Evolutionary conservation across 2,888 invertebrate species (phyloP).

Genomic region (Prosopocoilus inquinatus): DNA sequence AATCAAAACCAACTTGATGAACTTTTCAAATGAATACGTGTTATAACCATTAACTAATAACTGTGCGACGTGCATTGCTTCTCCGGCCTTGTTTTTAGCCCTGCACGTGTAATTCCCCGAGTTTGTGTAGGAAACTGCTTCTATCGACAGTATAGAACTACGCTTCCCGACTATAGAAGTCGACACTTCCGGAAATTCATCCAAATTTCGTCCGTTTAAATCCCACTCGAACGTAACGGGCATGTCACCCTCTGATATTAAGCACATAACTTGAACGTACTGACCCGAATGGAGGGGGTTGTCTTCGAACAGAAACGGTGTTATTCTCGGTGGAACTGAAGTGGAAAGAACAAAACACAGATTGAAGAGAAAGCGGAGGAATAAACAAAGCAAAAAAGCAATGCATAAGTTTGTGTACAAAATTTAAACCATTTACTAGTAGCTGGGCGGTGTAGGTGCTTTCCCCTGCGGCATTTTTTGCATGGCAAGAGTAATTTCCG

Average conservation of each 20-base stretch:
- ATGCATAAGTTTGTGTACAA: background rate
- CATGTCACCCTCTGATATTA: constrained; percentile 65
- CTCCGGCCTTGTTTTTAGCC: constrained; percentile 53
- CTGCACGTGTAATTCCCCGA: constrained; percentile 75
- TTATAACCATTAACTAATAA: constrained; percentile 70
- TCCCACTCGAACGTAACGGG: constrained; percentile 62
- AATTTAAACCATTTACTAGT: constrained; percentile 58
- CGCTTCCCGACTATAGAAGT: constrained; percentile 41
- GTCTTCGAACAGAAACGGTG: constrained; percentile 66
- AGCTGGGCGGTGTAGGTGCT: constrained; percentile 57
- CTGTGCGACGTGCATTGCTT: constrained; percentile 35
- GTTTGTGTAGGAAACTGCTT: constrained; percentile 64
- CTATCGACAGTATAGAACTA: constrained; percentile 63
- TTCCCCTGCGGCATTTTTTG: constrained; percentile 58
- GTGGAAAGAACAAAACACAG: constrained; percentile 5
- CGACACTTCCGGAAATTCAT: constrained; percentile 39
- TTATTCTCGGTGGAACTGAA: constrained; percentile 64
- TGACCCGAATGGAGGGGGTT: constrained; percentile 61
- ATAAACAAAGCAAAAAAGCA: background rate
- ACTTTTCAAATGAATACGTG: too few species aligned
- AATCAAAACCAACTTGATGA: too few species aligned
- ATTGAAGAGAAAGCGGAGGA: background rate
- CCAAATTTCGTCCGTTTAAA: constrained; percentile 52
- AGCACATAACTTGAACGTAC: constrained; percentile 63
- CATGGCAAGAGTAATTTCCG: constrained; percentile 63